Base-by-base conservation (phyloP, 2,888 invertebrate species). In the Sipha maydis region DNA sequence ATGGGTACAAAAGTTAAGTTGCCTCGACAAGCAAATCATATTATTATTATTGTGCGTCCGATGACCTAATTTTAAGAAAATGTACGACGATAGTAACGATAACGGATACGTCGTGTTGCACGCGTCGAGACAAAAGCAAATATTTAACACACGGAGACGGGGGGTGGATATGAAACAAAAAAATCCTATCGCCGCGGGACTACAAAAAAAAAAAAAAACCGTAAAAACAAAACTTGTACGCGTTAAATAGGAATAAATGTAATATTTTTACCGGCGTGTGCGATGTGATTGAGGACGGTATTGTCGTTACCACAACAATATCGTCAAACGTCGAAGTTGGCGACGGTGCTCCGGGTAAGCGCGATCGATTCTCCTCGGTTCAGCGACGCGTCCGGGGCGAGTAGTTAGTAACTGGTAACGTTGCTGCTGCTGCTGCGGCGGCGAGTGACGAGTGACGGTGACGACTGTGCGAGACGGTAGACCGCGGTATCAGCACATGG, bases 401-500 rank as follows among this genome's bases (percentile, higher is more conserved):
- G 77, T 78, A 78, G 31, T 31, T 34, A 7, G 71, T 31, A 28
- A 31, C 19, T 25, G 21, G 21, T 34, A 25, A 34, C 25, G 48
- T 9, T 28, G 25, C 38, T 31, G 38, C 28, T 71, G 77, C 28
- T 14, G 48, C n/a, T 19, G 11, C 79, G 19, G 61, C 79, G 75
- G 71, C 54, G 48, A 41, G 80, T n/a, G 80, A n/a, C 82, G 82
- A n/a, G n/a, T 21, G 54, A 14, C 54, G 71, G 8, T 34, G 75
- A 21, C 67, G 83, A 73, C 48, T 54, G 11, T 34, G 76, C 25
- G 61, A 61, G 38, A 69, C 85, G 31, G 69, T 69, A 3, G 76
- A 85, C 77, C 31, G 77, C 28, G 77, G 61, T 76, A 69, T 78
- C 38, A 85, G 78, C 77, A 85, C 85, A 85, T 85, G 85, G 85